phyloP scores from a whole-genome alignment of 92 coral and sea anemone genomes.

The Parazoanthus atlanticus region DNA sequence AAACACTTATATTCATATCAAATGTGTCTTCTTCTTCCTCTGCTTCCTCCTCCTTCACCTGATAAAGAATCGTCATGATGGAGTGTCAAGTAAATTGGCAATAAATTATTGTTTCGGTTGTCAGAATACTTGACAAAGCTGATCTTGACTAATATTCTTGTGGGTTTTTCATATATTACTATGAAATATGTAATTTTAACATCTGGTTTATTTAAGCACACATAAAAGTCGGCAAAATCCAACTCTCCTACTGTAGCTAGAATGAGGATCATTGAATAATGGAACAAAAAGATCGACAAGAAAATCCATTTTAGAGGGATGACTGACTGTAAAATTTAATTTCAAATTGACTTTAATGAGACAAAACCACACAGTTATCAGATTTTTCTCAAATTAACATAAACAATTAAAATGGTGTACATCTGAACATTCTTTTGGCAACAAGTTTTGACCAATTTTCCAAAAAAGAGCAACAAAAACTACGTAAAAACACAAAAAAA shows the following conservation, averaged over 20 bases:
- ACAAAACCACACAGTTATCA: background rate
- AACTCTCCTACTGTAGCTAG: too few relatives aligned
- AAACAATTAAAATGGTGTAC: background rate
- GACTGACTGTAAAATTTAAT: background rate
- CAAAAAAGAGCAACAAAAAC: background rate
- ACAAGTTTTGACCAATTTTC: too few relatives aligned
- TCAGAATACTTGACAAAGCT: background rate
- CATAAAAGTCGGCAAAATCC: background rate
- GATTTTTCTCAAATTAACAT: background rate
- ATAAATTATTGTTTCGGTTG: background rate
- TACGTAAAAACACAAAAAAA: too few relatives aligned
- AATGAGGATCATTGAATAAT: background rate
- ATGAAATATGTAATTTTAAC: background rate
- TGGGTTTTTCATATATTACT: background rate
- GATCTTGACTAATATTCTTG: background rate
- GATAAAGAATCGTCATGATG: background rate
- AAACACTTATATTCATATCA: conserved; percentile 92
- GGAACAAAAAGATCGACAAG: background rate
- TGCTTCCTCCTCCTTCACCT: conserved; percentile 67
- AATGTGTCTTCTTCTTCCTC: conserved; percentile 91
- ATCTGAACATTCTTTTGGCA: background rate
- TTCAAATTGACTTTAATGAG: background rate
- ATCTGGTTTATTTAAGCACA: background rate
- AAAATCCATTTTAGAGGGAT: background rate
- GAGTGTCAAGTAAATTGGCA: background rate